Evolutionary conservation across 2,113 vertebrate species (phyloP).

Genomic region (Psephotus haematonotus): DNA sequence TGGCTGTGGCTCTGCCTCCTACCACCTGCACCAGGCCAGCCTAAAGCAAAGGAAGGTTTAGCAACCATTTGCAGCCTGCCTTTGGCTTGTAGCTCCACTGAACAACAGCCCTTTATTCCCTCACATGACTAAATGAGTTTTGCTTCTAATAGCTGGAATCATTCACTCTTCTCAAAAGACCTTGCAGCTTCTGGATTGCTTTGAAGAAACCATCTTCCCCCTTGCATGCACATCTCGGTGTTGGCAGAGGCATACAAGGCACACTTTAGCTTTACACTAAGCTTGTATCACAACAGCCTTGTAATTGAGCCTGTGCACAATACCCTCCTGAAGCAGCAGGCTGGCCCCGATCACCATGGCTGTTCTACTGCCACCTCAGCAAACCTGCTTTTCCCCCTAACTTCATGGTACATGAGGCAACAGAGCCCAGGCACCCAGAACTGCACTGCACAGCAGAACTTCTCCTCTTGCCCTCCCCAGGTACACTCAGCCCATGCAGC

Average conservation of each 20-base stretch:
- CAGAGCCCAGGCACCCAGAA: rapidly evolving
- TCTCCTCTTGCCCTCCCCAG: background rate
- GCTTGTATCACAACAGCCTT: background rate
- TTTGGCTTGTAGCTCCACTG: background rate
- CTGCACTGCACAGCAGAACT: rapidly evolving
- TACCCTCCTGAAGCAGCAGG: background rate
- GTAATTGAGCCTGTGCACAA: rapidly evolving
- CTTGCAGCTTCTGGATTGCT: background rate
- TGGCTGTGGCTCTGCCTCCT: background rate
- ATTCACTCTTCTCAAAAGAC: background rate
- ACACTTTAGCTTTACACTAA: background rate
- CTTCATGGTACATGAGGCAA: rapidly evolving
- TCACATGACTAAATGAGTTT: background rate
- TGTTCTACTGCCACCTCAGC: background rate
- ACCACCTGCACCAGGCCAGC: background rate
- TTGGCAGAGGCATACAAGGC: background rate
- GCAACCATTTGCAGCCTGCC: background rate
- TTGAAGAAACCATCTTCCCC: background rate
- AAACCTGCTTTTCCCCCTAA: background rate
- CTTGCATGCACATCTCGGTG: background rate
- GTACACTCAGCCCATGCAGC: rapidly evolving
- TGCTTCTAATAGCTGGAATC: background rate
- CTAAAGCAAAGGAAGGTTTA: background rate
- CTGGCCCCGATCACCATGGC: background rate
- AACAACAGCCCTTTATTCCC: background rate